A percentile compares a stretch with the other conserved stretches of the same genome.
Conservation (phyloP, 2,797 vertebrate genomes). For the Chanos chanos region DNA sequence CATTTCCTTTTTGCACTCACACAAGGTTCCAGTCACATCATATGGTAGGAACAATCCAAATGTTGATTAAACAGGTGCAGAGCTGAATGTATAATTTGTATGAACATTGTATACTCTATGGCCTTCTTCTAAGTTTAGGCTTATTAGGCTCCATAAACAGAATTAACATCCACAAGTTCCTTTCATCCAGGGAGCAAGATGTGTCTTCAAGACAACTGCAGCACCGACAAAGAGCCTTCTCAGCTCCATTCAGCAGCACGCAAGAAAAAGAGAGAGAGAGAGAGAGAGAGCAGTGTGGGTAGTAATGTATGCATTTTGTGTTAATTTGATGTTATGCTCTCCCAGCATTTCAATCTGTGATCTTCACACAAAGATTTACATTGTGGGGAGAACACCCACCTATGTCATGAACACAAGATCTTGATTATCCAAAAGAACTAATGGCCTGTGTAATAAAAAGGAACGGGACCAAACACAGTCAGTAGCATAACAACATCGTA, state of each 20-base stretch:
- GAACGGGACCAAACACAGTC: too few relatives aligned
- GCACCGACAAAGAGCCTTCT: slow-evolving; percentile 72
- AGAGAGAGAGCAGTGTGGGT: slow-evolving; percentile 55
- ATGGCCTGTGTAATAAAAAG: neutral
- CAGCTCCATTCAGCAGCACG: slow-evolving; percentile 62
- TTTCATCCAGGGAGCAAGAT: slow-evolving; percentile 60
- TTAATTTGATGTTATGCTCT: slow-evolving; percentile 32
- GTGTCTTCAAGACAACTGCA: slow-evolving; percentile 72
- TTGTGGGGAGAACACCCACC: slow-evolving; percentile 16
- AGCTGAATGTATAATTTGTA: neutral
- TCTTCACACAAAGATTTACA: slow-evolving; percentile 16
- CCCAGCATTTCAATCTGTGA: slow-evolving; percentile 15
- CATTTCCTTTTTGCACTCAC: too few relatives aligned
- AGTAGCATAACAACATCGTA: too few relatives aligned
- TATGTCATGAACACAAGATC: neutral
- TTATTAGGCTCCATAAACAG: slow-evolving; percentile 67
- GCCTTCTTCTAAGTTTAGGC: slow-evolving; percentile 31
- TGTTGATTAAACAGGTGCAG: too few relatives aligned
- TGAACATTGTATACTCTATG: slow-evolving; percentile 9
- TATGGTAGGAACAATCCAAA: too few relatives aligned
- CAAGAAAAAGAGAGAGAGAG: slow-evolving; percentile 67
- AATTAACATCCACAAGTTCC: slow-evolving; percentile 53
- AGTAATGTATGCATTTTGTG: slow-evolving; percentile 71
- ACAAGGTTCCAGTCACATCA: too few relatives aligned
- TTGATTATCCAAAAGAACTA: slow-evolving; percentile 1